These are phyloP conservation scores for Schizotus pectinicornis DNA, from an alignment of 2,888 invertebrate species.

Conservation along the genomic window DNA sequence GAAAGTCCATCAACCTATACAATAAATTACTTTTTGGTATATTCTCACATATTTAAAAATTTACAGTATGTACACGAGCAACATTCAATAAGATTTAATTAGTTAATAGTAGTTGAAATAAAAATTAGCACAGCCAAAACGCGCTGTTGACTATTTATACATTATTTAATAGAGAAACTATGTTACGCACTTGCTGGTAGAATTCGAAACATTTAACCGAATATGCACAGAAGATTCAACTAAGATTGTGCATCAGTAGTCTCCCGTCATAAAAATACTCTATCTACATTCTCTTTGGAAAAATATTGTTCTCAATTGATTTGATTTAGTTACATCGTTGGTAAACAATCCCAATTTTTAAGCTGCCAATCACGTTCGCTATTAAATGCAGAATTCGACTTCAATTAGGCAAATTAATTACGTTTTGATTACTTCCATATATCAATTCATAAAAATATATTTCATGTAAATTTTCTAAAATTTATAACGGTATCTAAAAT, in stretches of 20 bases:
- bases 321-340: too few relatives aligned
- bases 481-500: conserved; percentile 37
- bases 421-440: conserved; percentile 21
- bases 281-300: background rate
- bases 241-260: background rate
- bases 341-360: background rate
- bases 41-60: conserved; percentile 43
- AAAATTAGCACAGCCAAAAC: conserved; percentile 54
- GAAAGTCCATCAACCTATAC: conserved; percentile 39
- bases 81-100: conserved; percentile 38
- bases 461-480: conserved; percentile 35
- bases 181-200: too few relatives aligned
- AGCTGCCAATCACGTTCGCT: background rate
- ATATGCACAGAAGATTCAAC: background rate
- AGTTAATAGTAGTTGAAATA: conserved; percentile 37
- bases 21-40: conserved; percentile 48
- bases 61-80: conserved; percentile 47
- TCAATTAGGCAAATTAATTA: conserved; percentile 14
- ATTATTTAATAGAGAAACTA: conserved; percentile 42
- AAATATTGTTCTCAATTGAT: background rate
- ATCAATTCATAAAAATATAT: conserved; percentile 40
- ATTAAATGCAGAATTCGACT: background rate
- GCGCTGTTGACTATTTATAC: conserved; percentile 54
- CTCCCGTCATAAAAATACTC: background rate
- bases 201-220: background rate